These are phyloP conservation scores for Phenacoccus solenopsis DNA, from an alignment of 1,140 invertebrate species.

Conservation along the genomic window DNA sequence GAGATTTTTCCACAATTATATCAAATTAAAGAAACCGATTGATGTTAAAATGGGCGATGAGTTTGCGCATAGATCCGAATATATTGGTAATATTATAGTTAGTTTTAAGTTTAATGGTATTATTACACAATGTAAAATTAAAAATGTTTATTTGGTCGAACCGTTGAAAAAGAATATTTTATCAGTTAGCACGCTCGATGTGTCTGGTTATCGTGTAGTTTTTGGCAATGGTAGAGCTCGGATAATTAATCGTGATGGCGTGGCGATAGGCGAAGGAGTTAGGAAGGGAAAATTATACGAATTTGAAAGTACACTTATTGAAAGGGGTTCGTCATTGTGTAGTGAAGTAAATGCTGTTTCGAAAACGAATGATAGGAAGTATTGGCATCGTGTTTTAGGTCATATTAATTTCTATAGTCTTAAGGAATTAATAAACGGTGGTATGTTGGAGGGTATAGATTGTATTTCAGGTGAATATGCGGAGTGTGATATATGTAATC, in stretches of 20 bases:
- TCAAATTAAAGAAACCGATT: constrained; percentile 23
- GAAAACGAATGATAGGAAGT: background rate
- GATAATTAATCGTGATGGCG: background rate
- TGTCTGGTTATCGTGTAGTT: constrained; percentile 20
- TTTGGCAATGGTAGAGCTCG: constrained; percentile 20
- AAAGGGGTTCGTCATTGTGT: background rate
- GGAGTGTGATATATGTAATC: constrained; percentile 24
- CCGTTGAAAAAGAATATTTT: constrained; percentile 23
- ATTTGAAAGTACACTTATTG: background rate
- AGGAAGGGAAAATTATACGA: constrained; percentile 18
- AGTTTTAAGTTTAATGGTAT: constrained; percentile 22
- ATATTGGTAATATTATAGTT: constrained; percentile 23
- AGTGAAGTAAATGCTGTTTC: background rate
- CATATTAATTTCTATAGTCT: constrained; percentile 26
- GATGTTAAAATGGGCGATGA: constrained; percentile 25
- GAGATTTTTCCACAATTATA: constrained; percentile 20
- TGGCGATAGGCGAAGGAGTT: background rate
- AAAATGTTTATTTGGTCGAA: constrained; percentile 22
- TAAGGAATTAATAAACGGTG: constrained; percentile 21
- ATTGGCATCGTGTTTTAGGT: constrained; percentile 22
- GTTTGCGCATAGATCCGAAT: constrained; percentile 19
- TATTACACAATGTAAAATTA: constrained; percentile 22
- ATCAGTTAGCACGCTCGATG: constrained; percentile 19
- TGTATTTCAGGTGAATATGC: background rate
- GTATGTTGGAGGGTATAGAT: background rate